phyloP scores from a whole-genome alignment of 2,113 vertebrate species.

The Melierax canorus region DNA sequence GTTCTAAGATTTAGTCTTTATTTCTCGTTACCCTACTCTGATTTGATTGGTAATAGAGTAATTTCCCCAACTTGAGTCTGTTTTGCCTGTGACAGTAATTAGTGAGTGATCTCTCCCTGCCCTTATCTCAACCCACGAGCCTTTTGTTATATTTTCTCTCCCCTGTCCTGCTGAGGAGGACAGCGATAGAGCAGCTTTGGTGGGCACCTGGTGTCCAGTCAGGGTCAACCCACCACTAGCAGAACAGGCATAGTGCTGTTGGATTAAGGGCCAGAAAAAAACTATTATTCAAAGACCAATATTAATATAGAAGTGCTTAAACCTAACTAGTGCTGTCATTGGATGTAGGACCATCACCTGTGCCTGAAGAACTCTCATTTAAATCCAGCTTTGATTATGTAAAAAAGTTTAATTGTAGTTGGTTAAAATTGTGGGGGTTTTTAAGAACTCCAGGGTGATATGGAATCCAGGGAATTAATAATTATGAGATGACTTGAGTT shows the following conservation, averaged over 20 bases:
- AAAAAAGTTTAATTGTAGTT: background rate
- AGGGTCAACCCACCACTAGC: background rate
- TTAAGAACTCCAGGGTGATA: background rate
- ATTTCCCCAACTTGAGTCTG: no score
- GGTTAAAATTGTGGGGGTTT: background rate
- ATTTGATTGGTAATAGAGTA: no score
- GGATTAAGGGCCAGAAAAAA: background rate
- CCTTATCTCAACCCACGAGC: no score
- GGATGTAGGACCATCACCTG: background rate
- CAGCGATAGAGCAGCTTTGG: no score
- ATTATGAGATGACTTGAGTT: background rate
- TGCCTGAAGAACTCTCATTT: background rate
- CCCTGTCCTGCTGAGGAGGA: no score
- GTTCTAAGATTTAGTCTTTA: no score
- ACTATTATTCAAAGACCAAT: background rate
- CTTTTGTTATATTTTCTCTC: no score
- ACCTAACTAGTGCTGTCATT: background rate
- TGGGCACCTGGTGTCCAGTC: no score
- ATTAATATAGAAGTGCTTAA: background rate
- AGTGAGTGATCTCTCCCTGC: no score
- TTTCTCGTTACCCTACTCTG: no score
- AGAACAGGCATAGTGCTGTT: background rate
- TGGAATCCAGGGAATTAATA: background rate
- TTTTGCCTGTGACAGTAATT: no score
- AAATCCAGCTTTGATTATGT: background rate